Percentiles rank a stretch among this genome's conserved stretches.
Evolutionary conservation across 2,888 invertebrate species (phyloP).

Genomic region (Acanthosepion lycidas): DNA sequence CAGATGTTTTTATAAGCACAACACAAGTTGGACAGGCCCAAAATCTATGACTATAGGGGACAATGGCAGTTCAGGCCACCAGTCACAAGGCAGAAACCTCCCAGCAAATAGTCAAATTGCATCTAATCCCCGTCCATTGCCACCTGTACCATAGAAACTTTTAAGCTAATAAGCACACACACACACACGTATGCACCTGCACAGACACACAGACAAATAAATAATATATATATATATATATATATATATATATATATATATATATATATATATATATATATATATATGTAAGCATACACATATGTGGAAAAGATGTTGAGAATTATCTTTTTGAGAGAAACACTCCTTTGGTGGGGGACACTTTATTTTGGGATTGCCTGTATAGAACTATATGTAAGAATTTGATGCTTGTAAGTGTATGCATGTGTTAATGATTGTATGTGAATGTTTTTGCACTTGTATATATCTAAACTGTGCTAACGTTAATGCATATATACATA

Average conservation of each 20-base stretch:
- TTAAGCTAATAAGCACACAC: background rate
- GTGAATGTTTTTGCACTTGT: no score
- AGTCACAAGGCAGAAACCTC: slow-evolving; percentile 14
- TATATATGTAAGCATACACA: no score
- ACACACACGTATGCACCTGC: background rate
- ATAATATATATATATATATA: background rate
- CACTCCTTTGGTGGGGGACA: no score
- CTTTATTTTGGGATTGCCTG: no score
- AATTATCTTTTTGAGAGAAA: no score
- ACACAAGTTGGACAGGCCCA: background rate
- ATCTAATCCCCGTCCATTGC: slow-evolving; percentile 33
- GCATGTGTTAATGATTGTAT: no score
- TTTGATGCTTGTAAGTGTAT: no score
- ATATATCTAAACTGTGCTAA: background rate
- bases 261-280: no score
- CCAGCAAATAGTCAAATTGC: background rate
- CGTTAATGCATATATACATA: background rate
- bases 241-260: background rate
- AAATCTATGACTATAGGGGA: background rate
- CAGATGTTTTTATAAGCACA: slow-evolving; percentile 12
- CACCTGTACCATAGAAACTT: slow-evolving; percentile 8
- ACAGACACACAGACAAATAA: background rate
- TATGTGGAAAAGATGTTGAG: no score
- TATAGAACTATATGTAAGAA: no score
- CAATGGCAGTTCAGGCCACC: slow-evolving; percentile 20